A percentile compares a stretch with the other conserved stretches of the same genome.
These are phyloP conservation scores for Moxostoma hubbsi DNA, from an alignment of 2,797 vertebrate genomes.

Conservation along the genomic window DNA sequence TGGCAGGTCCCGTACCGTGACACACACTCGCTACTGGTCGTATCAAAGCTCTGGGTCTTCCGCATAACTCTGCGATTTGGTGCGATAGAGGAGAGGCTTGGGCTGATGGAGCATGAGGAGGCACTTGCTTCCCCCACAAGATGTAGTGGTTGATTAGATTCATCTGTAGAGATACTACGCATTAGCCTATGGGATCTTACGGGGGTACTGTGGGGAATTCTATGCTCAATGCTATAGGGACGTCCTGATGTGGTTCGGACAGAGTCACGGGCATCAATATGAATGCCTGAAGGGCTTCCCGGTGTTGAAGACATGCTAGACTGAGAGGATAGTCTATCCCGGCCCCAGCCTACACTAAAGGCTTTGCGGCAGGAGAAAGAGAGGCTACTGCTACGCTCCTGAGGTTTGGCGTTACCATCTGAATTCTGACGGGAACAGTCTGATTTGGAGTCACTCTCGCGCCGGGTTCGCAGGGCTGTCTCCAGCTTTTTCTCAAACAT, in stretches of 20 bases:
- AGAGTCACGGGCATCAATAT: conserved; percentile 42
- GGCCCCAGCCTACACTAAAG: conserved; percentile 64
- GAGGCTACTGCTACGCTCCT: conserved; percentile 66
- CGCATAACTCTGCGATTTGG: conserved; percentile 76
- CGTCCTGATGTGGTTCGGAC: conserved; percentile 29
- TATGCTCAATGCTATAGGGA: conserved; percentile 52
- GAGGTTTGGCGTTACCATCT: conserved; percentile 48
- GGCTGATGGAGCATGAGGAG: conserved; percentile 46
- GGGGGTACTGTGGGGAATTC: conserved; percentile 52
- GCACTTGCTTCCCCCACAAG: conserved; percentile 11
- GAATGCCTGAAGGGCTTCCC: conserved; percentile 52
- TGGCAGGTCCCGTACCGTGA: conserved; percentile 71
- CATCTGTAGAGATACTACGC: conserved; percentile 70
- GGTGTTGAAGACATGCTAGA: conserved; percentile 57
- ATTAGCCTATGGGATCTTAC: conserved; percentile 65
- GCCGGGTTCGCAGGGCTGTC: conserved; percentile 73
- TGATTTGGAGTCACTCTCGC: conserved; percentile 33
- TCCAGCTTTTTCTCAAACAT: conserved; percentile 90
- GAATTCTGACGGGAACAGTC: conserved; percentile 66
- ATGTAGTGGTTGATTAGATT: conserved; percentile 54
- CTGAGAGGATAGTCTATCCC: conserved; percentile 60
- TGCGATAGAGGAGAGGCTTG: conserved; percentile 47
- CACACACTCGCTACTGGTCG: conserved; percentile 70
- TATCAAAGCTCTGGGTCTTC: conserved; percentile 90
- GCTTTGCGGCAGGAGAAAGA: conserved; percentile 68